Conservation (phyloP, 2,888 invertebrate species). For the Cordilura impudica region DNA sequence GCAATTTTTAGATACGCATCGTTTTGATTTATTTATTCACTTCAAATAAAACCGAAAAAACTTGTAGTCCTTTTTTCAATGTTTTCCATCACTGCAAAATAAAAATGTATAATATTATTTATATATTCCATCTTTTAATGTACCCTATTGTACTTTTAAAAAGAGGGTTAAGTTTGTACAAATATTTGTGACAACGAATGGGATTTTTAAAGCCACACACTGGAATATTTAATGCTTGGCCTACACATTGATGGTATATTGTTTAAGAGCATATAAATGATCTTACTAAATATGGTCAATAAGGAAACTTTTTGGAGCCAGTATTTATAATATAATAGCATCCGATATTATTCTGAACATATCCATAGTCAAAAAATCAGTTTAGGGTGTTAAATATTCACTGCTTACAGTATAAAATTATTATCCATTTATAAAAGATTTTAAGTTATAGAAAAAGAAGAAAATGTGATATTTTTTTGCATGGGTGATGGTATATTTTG, state of each 20-base stretch:
- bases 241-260: no score
- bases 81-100: constrained; percentile 14
- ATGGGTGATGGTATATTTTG: constrained; percentile 59
- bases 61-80: not conserved
- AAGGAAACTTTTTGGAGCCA: no score
- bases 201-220: no score
- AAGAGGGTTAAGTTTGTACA: no score
- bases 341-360: no score
- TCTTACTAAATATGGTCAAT: no score
- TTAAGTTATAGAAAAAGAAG: not conserved
- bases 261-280: no score
- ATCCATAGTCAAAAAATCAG: not conserved
- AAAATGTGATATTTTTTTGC: constrained; percentile 21
- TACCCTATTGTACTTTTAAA: no score
- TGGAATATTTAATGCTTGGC: no score
- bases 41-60: constrained; percentile 27
- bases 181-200: no score
- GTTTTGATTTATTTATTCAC: constrained; percentile 72
- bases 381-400: not conserved
- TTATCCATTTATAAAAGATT: not conserved
- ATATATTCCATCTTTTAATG: not conserved
- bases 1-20: constrained; percentile 65
- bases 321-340: no score
- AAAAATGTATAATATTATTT: constrained; percentile 42
- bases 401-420: not conserved